Conservation (phyloP, 2,888 invertebrate species). For the Caenorhabditis uteleia region DNA sequence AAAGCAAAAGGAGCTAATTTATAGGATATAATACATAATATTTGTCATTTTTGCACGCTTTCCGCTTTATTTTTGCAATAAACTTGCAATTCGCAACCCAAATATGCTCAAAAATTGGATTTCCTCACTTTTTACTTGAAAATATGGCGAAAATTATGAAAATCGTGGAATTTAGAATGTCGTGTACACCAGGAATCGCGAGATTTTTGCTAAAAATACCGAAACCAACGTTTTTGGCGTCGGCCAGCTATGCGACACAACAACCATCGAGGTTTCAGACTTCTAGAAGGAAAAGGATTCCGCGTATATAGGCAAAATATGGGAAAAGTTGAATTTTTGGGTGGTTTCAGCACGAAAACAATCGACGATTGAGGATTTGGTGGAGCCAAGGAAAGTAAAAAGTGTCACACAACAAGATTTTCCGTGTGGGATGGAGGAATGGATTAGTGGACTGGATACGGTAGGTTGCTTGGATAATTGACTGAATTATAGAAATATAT, state of each 20-base stretch:
- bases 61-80: too few species aligned
- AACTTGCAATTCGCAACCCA: too few species aligned
- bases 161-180: conserved; percentile 2
- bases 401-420: conserved; percentile 9
- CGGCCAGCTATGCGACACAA: too few species aligned
- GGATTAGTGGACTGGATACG: conserved; percentile 30
- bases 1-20: conserved; percentile 20
- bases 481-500: background rate
- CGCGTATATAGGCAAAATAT: conserved; percentile 1
- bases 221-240: conserved; percentile 1
- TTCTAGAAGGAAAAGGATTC: conserved; percentile 21
- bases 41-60: background rate
- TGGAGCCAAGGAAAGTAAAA: conserved; percentile 35
- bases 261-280: conserved; percentile 17
- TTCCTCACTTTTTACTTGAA: too few species aligned
- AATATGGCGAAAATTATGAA: too few species aligned
- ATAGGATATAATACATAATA: background rate
- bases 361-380: conserved; percentile 41
- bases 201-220: conserved; percentile 6
- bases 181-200: conserved; percentile 6
- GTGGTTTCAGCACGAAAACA: conserved; percentile 8
- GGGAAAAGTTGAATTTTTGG: background rate
- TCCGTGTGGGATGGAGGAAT: conserved; percentile 38
- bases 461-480: conserved; percentile 11
- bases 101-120: too few species aligned